Evolutionary conservation across 2,113 vertebrate species (phyloP).

Genomic region (Arizona elegans): DNA sequence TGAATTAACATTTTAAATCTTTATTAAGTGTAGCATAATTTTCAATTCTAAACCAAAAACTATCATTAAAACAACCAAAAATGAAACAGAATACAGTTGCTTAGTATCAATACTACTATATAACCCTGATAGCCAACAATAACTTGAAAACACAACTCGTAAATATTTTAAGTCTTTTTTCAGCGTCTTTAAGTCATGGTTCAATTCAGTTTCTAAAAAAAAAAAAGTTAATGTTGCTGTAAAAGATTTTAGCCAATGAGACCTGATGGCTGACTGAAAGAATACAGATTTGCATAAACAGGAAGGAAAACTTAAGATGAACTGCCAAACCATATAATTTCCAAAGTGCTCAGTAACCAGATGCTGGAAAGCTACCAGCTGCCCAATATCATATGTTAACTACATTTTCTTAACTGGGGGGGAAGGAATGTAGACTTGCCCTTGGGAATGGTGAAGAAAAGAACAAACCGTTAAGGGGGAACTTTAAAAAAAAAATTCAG

Average conservation of each 20-base stretch:
- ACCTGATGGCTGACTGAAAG: not conserved
- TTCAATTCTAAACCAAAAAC: not conserved
- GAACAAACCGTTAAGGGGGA: not conserved
- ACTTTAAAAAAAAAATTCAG: not conserved
- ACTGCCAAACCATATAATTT: not conserved
- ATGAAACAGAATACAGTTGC: not conserved
- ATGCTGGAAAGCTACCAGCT: not conserved
- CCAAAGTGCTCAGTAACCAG: not conserved
- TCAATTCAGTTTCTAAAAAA: accelerated
- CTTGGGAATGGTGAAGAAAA: not conserved
- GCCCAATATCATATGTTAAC: not conserved
- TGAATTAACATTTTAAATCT: not conserved
- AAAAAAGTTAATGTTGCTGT: not conserved
- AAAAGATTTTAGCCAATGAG: constrained; percentile 7
- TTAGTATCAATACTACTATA: not conserved
- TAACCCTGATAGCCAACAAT: not conserved
- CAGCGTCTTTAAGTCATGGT: not conserved
- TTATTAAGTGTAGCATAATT: not conserved
- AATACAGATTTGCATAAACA: not conserved
- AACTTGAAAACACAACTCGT: not conserved
- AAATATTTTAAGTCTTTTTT: not conserved
- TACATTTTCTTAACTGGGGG: not conserved
- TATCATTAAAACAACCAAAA: not conserved
- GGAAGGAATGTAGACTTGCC: not conserved
- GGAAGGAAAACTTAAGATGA: not conserved